phyloP scores from a whole-genome alignment of 2,113 vertebrate genomes.

The Girardinichthys multiradiatus region DNA sequence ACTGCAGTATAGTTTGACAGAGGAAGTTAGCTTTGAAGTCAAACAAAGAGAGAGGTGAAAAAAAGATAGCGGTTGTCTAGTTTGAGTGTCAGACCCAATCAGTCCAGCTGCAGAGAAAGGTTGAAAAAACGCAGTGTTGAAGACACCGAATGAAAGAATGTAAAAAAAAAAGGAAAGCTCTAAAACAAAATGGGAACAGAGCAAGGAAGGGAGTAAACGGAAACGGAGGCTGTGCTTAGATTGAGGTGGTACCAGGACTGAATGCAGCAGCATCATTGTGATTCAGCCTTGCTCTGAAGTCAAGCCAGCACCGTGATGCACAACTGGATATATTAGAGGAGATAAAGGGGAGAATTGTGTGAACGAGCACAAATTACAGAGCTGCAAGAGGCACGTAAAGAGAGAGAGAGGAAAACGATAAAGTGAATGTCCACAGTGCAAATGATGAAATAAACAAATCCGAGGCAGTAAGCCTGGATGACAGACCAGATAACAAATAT shows the following conservation, averaged over 20 bases:
- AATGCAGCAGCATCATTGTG: conserved; percentile 47
- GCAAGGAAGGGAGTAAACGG: conserved; percentile 5
- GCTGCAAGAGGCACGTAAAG: conserved; percentile 33
- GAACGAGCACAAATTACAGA: conserved; percentile 60
- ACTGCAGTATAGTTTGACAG: conserved; percentile 13
- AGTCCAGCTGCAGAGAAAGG: conserved; percentile 17
- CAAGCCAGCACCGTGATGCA: conserved; percentile 47
- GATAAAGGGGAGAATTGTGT: conserved; percentile 59
- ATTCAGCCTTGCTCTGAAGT: conserved; percentile 61
- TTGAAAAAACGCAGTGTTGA: conserved; percentile 1
- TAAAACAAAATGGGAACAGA: conserved; percentile 45
- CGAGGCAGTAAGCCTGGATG: conserved; percentile 30
- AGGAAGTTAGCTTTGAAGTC: conserved; percentile 28
- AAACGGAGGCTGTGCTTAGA: conserved; percentile 39
- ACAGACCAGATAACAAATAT: conserved; percentile 57
- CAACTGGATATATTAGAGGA: conserved; percentile 60
- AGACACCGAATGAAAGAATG: not conserved
- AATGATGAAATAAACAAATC: conserved; percentile 62
- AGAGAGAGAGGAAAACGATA: conserved; percentile 1
- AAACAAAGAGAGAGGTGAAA: conserved; percentile 28
- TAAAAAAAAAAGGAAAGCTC: conserved; percentile 15
- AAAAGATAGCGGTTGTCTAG: conserved; percentile 23
- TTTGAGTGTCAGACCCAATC: conserved; percentile 29
- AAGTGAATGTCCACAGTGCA: conserved; percentile 42
- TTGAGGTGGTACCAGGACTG: conserved; percentile 65